phyloP scores from a whole-genome alignment of 2,888 invertebrate genomes.

The Candidula unifasciata region DNA sequence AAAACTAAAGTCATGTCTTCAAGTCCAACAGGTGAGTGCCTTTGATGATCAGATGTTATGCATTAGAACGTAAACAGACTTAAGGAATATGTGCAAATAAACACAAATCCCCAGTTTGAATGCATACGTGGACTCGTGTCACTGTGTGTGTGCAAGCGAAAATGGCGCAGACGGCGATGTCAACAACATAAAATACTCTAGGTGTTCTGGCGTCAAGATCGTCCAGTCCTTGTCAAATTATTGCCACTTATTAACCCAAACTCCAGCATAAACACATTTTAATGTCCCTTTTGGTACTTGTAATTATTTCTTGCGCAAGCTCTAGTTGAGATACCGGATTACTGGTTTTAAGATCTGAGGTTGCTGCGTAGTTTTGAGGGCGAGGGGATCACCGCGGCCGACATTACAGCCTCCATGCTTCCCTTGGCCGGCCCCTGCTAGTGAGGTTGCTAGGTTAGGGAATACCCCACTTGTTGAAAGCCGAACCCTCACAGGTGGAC shows the following conservation, averaged over 20 bases:
- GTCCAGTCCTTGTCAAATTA: too few relatives aligned
- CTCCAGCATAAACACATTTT: too few relatives aligned
- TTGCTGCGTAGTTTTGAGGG: constrained; percentile 50
- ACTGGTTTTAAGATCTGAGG: constrained; percentile 7
- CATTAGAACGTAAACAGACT: too few relatives aligned
- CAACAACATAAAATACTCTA: too few relatives aligned
- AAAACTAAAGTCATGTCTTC: constrained; percentile 37
- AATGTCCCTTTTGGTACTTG: too few relatives aligned
- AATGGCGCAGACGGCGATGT: constrained; percentile 39
- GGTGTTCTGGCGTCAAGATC: too few relatives aligned
- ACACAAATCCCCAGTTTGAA: too few relatives aligned
- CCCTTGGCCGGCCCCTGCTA: constrained; percentile 25
- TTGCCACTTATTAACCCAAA: background rate
- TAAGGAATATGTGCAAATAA: too few relatives aligned
- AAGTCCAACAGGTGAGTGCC: constrained; percentile 41
- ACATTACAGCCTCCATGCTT: constrained; percentile 43
- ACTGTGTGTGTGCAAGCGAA: constrained; percentile 35
- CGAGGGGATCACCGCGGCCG: constrained; percentile 51
- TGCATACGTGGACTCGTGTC: constrained; percentile 48
- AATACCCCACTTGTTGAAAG: constrained; percentile 27
- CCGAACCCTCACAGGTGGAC: too few relatives aligned
- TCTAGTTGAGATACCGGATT: background rate
- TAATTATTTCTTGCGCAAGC: too few relatives aligned
- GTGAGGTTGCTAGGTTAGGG: constrained; percentile 35
- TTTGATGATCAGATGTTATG: background rate